A percentile compares a stretch with the other conserved stretches of the same genome.
Evolutionary conservation across 2,888 invertebrate genomes (phyloP).

Genomic region (Rotaria macrura): DNA sequence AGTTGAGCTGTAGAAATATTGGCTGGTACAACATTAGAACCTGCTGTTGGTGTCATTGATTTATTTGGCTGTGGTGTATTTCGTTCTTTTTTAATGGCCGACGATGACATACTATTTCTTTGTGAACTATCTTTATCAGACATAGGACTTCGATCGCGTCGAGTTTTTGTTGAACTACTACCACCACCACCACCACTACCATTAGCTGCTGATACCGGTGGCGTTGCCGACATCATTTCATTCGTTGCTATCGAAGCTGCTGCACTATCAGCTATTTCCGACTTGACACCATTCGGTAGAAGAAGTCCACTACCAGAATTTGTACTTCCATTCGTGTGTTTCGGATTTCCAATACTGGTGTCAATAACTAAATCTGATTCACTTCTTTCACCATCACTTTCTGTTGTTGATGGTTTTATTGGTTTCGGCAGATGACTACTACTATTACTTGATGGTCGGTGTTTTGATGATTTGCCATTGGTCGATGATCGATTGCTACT

Average conservation of each 20-base stretch:
- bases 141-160: slow-evolving; percentile 12
- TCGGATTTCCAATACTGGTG: not conserved
- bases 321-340: not conserved
- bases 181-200: not conserved
- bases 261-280: not conserved
- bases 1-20: not conserved
- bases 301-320: not conserved
- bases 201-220: not conserved
- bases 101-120: not conserved
- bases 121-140: not conserved
- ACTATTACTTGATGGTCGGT: not conserved
- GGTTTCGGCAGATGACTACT: not conserved
- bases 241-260: not conserved
- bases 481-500: not conserved
- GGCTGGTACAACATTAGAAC: not conserved
- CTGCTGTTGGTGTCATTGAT: not conserved
- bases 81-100: not conserved
- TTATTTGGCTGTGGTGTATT: not conserved
- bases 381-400: slow-evolving; percentile 10
- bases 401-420: not conserved
- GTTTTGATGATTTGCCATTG: not conserved
- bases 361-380: slow-evolving; percentile 20
- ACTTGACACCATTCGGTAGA: not conserved
- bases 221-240: not conserved
- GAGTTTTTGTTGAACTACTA: not conserved